phyloP scores from a whole-genome alignment of 2,888 invertebrate genomes.

The Pseudococcus longispinus region DNA sequence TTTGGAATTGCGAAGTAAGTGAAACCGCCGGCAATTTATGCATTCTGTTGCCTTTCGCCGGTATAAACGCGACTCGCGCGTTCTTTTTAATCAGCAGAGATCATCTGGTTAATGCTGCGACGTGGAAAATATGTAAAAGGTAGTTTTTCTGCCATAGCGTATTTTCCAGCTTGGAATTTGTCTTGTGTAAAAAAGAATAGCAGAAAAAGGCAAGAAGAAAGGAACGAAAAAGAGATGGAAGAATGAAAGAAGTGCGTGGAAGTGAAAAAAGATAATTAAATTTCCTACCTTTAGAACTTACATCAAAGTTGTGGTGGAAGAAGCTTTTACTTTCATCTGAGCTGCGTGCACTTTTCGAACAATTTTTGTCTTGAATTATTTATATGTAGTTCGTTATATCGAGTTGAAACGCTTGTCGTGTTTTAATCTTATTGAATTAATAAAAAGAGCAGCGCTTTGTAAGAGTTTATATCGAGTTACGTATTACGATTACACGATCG shows the following conservation, averaged over 20 bases:
- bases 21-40: conserved; percentile 42
- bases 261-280: conserved; percentile 34
- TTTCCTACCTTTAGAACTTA: conserved; percentile 34
- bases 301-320: conserved; percentile 24
- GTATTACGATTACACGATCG: background rate
- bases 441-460: conserved; percentile 27
- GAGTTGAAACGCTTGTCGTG: conserved; percentile 43
- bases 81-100: conserved; percentile 40
- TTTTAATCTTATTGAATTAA: conserved; percentile 44
- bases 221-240: background rate
- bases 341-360: conserved; percentile 31
- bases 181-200: background rate
- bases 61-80: background rate
- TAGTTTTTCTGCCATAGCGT: conserved; percentile 3
- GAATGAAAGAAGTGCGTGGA: conserved; percentile 15
- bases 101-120: conserved; percentile 29
- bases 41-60: conserved; percentile 9
- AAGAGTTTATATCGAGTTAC: conserved; percentile 5
- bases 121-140: conserved; percentile 34
- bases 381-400: conserved; percentile 32
- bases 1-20: conserved; percentile 37
- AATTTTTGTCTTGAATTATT: conserved; percentile 34
- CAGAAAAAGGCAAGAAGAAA: background rate
- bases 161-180: conserved; percentile 25
- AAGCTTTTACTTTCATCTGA: conserved; percentile 22